Evolutionary conservation across 2,797 vertebrate genomes (phyloP).

Genomic region (Buceros bicornis): DNA sequence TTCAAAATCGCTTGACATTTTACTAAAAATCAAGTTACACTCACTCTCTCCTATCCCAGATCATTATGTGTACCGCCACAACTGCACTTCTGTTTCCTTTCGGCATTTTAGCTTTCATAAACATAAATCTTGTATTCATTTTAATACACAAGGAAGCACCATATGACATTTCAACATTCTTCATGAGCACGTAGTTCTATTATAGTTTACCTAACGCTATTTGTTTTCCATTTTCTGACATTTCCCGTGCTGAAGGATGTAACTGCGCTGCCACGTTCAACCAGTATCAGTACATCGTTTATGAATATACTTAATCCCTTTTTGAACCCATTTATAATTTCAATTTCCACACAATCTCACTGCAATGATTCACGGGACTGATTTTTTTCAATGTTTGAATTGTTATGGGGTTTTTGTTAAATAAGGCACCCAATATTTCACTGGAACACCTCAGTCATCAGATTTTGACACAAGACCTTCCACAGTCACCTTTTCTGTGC

Average conservation of each 20-base stretch:
- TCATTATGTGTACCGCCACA: neutral
- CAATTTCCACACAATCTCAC: neutral
- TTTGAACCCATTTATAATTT: neutral
- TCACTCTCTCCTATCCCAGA: neutral
- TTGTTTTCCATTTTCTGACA: neutral
- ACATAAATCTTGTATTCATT: neutral
- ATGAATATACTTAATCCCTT: neutral
- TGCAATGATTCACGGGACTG: neutral
- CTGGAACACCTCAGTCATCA: neutral
- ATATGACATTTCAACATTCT: neutral
- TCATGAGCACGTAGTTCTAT: neutral
- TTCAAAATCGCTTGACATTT: constrained; percentile 6
- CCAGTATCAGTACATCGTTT: neutral
- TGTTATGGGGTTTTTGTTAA: neutral
- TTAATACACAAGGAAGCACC: neutral
- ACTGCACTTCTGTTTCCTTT: neutral
- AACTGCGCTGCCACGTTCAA: neutral
- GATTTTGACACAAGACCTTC: neutral
- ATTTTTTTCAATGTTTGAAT: neutral
- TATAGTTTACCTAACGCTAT: neutral
- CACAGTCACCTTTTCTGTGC: neutral
- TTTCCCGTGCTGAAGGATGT: neutral
- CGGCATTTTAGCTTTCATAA: neutral
- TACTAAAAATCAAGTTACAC: neutral
- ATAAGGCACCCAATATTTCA: neutral